A percentile compares a stretch with the other conserved stretches of the same genome.
phyloP scores from a whole-genome alignment of 2,113 vertebrate species.

The Tretioscincus oriximinensis region DNA sequence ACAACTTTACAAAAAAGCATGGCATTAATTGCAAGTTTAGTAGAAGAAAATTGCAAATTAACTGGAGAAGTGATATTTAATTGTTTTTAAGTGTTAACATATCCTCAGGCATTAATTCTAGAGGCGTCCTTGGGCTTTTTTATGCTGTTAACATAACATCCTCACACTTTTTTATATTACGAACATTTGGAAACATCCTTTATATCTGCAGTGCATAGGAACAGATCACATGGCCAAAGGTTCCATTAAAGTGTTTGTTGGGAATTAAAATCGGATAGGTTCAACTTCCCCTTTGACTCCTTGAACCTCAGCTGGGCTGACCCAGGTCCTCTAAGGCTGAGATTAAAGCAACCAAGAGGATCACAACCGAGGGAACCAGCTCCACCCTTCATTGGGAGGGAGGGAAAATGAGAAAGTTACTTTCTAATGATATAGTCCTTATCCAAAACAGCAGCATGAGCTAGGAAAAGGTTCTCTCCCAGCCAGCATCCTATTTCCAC shows the following conservation, averaged over 20 bases:
- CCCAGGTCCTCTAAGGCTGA: conserved; percentile 98
- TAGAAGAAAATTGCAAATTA: background rate
- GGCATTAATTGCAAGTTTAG: background rate
- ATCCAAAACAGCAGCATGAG: background rate
- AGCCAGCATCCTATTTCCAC: background rate
- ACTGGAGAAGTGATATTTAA: background rate
- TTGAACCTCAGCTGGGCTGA: conserved; percentile 62
- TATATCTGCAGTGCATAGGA: background rate
- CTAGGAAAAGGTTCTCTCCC: background rate
- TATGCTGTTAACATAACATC: background rate
- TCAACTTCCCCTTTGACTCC: background rate
- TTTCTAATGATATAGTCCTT: background rate
- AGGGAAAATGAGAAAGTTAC: background rate
- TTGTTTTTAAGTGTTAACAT: background rate
- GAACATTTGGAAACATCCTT: background rate
- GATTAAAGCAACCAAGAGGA: conserved; percentile 95
- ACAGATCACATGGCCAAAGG: too few relatives aligned
- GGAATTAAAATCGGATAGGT: background rate
- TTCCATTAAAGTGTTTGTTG: background rate
- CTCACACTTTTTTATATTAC: too few relatives aligned
- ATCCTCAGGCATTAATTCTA: background rate
- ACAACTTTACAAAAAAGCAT: too few relatives aligned
- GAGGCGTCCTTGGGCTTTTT: background rate
- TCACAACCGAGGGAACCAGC: conserved; percentile 97
- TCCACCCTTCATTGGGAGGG: conserved; percentile 79